Percentiles rank a stretch among this genome's conserved stretches.
Conservation (phyloP, 35 echinoderm and acorn worm genomes). For the Heliocidaris tuberculata region DNA sequence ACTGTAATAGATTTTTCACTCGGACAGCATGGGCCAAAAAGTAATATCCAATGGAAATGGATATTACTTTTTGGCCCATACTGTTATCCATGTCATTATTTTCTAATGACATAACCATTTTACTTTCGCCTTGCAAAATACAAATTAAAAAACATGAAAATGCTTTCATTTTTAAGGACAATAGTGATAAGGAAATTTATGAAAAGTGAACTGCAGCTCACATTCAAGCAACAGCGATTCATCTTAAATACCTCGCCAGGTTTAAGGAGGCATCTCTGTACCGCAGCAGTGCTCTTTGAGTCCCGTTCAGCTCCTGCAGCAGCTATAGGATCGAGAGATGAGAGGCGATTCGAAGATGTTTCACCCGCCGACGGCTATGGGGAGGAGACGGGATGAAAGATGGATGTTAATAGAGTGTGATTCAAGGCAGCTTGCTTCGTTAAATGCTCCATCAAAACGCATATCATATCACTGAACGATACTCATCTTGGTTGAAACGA, state of each 20-base stretch:
- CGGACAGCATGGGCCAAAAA: too few relatives aligned
- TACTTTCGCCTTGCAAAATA: too few relatives aligned
- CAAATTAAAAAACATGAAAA: too few relatives aligned
- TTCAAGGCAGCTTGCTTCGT: neutral
- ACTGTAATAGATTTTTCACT: too few relatives aligned
- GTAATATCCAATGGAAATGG: too few relatives aligned
- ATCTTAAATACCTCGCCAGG: neutral
- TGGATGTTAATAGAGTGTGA: neutral
- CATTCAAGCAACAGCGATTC: too few relatives aligned
- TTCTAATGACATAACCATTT: too few relatives aligned
- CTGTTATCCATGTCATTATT: too few relatives aligned
- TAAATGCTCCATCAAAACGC: neutral
- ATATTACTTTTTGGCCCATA: too few relatives aligned
- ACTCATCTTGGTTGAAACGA: neutral
- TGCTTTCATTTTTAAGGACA: too few relatives aligned
- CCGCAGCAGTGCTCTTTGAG: neutral
- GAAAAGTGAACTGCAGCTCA: too few relatives aligned
- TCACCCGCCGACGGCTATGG: neutral
- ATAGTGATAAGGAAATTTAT: too few relatives aligned
- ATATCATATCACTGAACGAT: neutral
- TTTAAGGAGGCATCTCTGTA: neutral
- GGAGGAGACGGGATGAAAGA: constrained; percentile 2
- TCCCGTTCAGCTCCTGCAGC: neutral
- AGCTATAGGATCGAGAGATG: neutral
- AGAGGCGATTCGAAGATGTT: neutral